Base-by-base conservation (phyloP, 2,113 vertebrate genomes). In the Riparia riparia region DNA sequence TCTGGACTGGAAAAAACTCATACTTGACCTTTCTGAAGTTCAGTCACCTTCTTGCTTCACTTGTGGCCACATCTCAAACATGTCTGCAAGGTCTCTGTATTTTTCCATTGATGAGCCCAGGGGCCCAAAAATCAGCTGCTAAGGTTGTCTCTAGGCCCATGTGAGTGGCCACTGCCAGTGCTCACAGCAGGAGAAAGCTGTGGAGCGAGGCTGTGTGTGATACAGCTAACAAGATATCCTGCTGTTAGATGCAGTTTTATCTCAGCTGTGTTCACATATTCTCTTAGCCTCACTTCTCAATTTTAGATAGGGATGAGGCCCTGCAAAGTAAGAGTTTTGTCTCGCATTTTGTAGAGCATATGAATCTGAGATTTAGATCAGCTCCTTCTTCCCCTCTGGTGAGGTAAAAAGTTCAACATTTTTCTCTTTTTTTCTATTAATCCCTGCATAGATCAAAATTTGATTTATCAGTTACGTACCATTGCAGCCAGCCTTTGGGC, bases 381-480 rank as follows among this genome's bases (percentile, higher is more conserved):
- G 6, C 25, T 80, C 17, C 51, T 66, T 58, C 69, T 58, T 89
- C 32, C 42, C 26, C 26, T 73, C 88, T 72, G 17, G 14, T 76
- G 44, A 87, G 60, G 86, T 94, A 61, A 93, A 92, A 90, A 90
- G 76, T 92, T 94, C 83, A 96, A 7, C n/a, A 44, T 61, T 93
- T 74, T 64, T 68, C 50, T 88, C 70, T 17, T 21, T 72, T 87
- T 91, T 92, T 88, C 56, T 34, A 32, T 86, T 65, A 16, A 31
- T 41, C 58, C 60, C 29, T 16, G 6, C 8, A 10, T 2, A 42
- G 31, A 78, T 64, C 66, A 86, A 56, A 92, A 60, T 58, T 39
- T 82, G 60, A 86, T 94, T 82, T 91, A 92, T 91, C 88, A 44
- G 81, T 54, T 58, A 49, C 0, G 1, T 82, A 51, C 80, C 71